phyloP scores from a whole-genome alignment of 2,113 vertebrate species.

The Naja naja region DNA sequence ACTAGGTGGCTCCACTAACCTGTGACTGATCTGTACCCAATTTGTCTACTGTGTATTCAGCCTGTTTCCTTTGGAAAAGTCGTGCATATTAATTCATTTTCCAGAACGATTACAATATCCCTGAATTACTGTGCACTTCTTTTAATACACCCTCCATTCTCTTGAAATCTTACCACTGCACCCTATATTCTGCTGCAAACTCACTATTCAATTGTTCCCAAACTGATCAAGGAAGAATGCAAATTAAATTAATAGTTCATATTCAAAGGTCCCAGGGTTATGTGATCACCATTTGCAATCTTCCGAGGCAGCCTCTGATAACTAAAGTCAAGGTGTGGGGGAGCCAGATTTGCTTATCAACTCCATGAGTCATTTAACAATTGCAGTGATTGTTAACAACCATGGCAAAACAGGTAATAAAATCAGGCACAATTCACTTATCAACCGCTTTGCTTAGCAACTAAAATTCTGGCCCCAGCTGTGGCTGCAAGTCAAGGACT shows the following conservation, averaged over 20 bases:
- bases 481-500: not conserved
- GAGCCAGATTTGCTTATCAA: not conserved
- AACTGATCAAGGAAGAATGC: not conserved
- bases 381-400: not conserved
- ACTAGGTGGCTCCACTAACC: conserved; percentile 12
- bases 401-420: not conserved
- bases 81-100: not conserved
- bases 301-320: not conserved
- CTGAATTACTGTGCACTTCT: not conserved
- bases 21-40: not conserved
- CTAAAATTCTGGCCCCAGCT: not conserved
- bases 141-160: not conserved
- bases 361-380: not conserved
- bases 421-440: not conserved
- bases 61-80: not conserved
- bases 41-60: not conserved
- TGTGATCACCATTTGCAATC: not conserved
- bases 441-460: not conserved
- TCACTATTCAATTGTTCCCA: not conserved
- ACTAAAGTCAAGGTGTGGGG: not conserved
- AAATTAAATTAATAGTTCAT: not conserved
- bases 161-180: not conserved
- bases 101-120: not conserved
- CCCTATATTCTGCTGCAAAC: not conserved
- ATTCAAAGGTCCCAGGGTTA: not conserved